Evolutionary conservation across 2,888 invertebrate genomes (phyloP).

Genomic region (Spisula solida): DNA sequence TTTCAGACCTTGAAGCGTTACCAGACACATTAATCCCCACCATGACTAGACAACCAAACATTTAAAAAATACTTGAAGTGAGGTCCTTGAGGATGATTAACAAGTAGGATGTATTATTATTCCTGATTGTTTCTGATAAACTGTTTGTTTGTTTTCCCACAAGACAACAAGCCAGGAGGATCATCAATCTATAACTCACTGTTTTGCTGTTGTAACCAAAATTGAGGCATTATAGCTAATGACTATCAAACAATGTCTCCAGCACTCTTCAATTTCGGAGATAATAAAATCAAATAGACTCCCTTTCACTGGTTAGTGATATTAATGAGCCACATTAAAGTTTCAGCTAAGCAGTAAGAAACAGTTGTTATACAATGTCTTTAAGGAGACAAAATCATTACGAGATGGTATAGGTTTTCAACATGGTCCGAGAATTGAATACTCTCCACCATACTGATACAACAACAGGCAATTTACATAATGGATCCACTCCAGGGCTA

Average conservation of each 20-base stretch:
- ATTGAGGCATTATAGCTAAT: not conserved
- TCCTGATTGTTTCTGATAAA: no score
- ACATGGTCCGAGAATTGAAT: not conserved
- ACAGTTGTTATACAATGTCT: not conserved
- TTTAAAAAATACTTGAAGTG: no score
- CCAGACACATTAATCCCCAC: no score
- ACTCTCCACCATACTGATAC: not conserved
- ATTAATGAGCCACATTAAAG: not conserved
- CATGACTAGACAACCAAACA: no score
- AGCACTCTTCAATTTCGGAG: not conserved
- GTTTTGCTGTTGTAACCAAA: not conserved
- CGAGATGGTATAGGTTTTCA: not conserved
- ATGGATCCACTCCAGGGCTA: not conserved
- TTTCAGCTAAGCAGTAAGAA: not conserved
- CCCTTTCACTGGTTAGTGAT: not conserved
- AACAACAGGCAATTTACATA: constrained; percentile 12
- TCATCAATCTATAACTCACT: not conserved
- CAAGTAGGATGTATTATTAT: no score
- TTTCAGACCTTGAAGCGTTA: no score
- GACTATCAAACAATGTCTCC: not conserved
- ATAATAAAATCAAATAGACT: constrained; percentile 3
- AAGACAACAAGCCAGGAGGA: not conserved
- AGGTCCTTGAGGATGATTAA: no score
- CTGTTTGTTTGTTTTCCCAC: no score
- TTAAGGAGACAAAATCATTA: not conserved